These are phyloP conservation scores for Meles meles DNA, from an alignment of 2,113 vertebrate species.

Conservation along the genomic window DNA sequence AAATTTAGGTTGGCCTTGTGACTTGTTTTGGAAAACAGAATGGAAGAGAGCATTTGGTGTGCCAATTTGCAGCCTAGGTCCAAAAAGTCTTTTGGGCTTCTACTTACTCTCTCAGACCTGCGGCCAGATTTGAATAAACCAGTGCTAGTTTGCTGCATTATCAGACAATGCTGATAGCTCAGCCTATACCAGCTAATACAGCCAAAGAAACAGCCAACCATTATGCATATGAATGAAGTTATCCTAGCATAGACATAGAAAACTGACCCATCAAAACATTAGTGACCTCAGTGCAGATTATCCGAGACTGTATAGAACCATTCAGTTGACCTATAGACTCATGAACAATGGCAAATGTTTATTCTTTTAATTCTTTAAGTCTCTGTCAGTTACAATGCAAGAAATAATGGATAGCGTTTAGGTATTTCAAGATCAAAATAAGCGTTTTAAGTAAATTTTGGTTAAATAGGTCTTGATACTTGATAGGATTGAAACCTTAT, in stretches of 20 bases:
- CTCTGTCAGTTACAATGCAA: background rate
- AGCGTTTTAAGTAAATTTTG: background rate
- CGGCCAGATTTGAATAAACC: background rate
- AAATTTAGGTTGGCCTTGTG: background rate
- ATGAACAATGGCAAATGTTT: accelerated
- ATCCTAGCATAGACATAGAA: background rate
- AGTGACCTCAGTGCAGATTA: background rate
- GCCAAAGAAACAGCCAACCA: accelerated
- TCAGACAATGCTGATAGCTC: background rate
- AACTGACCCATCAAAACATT: background rate
- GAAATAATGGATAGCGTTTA: background rate
- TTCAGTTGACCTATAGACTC: background rate
- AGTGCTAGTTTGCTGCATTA: background rate
- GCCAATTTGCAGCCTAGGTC: background rate
- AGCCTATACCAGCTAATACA: accelerated
- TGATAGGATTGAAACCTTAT: background rate
- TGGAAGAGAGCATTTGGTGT: background rate
- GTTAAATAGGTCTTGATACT: background rate
- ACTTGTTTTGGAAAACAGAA: background rate
- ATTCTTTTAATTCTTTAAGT: background rate
- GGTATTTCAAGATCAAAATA: background rate
- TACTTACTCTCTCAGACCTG: background rate
- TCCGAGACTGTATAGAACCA: background rate
- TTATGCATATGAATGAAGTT: background rate
- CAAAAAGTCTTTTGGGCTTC: background rate